Percentiles rank a stretch among this genome's conserved stretches.
These are phyloP conservation scores for Lasius fuliginosus DNA, from an alignment of 2,888 invertebrate species.

Conservation along the genomic window DNA sequence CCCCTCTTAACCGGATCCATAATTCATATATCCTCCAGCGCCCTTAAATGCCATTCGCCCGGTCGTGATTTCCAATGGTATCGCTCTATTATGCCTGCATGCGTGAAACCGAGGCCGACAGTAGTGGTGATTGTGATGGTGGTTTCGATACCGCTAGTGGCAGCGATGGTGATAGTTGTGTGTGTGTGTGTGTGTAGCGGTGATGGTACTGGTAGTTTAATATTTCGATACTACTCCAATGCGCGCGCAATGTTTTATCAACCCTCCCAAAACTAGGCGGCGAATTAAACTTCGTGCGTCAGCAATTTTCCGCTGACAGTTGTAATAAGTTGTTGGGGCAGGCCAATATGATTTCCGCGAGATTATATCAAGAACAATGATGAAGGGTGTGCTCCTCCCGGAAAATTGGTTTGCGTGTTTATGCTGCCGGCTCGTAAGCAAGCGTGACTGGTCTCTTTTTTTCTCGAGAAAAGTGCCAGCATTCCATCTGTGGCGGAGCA, in stretches of 20 bases:
- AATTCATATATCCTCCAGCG: conserved; percentile 76
- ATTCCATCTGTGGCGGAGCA: conserved; percentile 17
- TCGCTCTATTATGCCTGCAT: conserved; percentile 70
- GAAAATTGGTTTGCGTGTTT: conserved; percentile 80
- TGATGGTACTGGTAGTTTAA: conserved; percentile 32
- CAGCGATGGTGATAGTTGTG: background rate
- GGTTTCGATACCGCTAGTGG: conserved; percentile 9
- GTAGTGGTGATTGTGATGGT: conserved; percentile 17
- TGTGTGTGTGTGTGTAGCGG: background rate
- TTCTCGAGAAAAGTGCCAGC: conserved; percentile 55
- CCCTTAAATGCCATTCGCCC: conserved; percentile 74
- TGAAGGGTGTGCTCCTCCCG: conserved; percentile 71
- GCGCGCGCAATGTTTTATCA: conserved; percentile 70
- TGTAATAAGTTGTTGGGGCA: conserved; percentile 77
- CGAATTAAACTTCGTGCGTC: conserved; percentile 81
- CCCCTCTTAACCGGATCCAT: conserved; percentile 66
- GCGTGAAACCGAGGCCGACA: conserved; percentile 54
- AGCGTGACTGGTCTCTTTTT: conserved; percentile 79
- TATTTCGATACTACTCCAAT: conserved; percentile 54
- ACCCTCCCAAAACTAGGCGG: conserved; percentile 60
- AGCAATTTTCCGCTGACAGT: conserved; percentile 79
- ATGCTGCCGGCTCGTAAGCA: conserved; percentile 74
- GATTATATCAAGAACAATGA: conserved; percentile 81
- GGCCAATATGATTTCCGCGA: conserved; percentile 81
- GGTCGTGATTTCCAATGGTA: conserved; percentile 74